Evolutionary conservation across 2,888 invertebrate species (phyloP).

Genomic region (Orchesella flavescens): DNA sequence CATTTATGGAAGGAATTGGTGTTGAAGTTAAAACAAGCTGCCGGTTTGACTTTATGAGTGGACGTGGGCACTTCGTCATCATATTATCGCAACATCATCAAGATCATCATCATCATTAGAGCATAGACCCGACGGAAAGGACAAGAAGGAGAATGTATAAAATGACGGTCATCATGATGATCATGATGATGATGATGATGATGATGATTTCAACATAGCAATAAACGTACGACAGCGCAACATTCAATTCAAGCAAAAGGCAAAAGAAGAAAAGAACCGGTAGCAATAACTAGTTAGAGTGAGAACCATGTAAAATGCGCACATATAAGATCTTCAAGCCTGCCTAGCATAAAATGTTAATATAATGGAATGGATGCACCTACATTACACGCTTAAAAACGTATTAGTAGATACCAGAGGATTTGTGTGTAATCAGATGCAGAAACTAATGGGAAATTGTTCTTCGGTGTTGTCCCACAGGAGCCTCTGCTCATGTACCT

Average conservation of each 20-base stretch:
- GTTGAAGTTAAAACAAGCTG: constrained; percentile 54
- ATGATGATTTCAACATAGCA: not conserved
- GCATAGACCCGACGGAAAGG: constrained; percentile 47
- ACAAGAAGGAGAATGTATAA: constrained; percentile 45
- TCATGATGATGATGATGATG: constrained; percentile 9
- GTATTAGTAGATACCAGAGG: constrained; percentile 11
- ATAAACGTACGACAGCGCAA: too few species aligned
- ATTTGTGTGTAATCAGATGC: constrained; percentile 40
- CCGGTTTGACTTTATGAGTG: constrained; percentile 56
- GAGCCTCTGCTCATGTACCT: constrained; percentile 61
- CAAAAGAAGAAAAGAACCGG: constrained; percentile 34
- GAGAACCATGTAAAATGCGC: constrained; percentile 47
- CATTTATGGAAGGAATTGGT: constrained; percentile 13
- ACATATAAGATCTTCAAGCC: not conserved
- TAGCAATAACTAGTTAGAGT: constrained; percentile 51
- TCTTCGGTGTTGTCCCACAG: constrained; percentile 51
- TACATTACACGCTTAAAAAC: not conserved
- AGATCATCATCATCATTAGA: constrained; percentile 56
- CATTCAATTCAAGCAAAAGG: too few species aligned
- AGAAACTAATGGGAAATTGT: constrained; percentile 57
- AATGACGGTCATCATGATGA: constrained; percentile 14
- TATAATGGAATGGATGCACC: not conserved
- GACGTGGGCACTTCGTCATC: constrained; percentile 55
- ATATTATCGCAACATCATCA: constrained; percentile 56
- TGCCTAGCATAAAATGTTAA: not conserved